A percentile compares a stretch with the other conserved stretches of the same genome.
These are phyloP conservation scores for Oreochromis mossambicus DNA, from an alignment of 2,797 vertebrate species.

Conservation along the genomic window DNA sequence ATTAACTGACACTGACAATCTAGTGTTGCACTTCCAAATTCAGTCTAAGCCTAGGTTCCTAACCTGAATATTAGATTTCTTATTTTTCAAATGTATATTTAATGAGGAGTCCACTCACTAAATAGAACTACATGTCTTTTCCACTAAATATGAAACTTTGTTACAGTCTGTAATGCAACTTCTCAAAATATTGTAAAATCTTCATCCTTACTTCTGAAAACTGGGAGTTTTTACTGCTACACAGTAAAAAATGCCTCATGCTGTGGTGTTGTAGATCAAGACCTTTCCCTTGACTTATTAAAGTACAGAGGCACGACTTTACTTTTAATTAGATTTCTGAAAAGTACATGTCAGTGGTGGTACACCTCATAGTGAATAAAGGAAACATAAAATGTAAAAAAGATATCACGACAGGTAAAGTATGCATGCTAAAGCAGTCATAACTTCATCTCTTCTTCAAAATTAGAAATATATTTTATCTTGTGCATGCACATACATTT, in stretches of 20 bases:
- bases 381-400: not conserved
- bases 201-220: not conserved
- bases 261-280: not conserved
- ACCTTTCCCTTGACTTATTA: not conserved
- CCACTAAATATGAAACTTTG: not conserved
- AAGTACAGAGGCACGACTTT: not conserved
- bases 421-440: not conserved
- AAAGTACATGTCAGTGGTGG: not conserved
- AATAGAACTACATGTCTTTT: not conserved
- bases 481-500: not conserved
- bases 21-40: not conserved
- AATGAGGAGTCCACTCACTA: not conserved
- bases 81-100: not conserved
- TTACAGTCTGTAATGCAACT: not conserved
- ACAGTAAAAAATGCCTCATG: not conserved
- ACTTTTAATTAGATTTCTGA: not conserved
- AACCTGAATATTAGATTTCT: not conserved
- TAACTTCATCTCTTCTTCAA: not conserved
- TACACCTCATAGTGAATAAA: not conserved
- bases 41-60: not conserved
- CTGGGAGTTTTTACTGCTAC: not conserved
- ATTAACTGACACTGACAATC: not conserved
- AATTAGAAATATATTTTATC: not conserved
- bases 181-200: not conserved
- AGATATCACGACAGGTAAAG: not conserved